A percentile compares a stretch with the other conserved stretches of the same genome.
phyloP scores from a whole-genome alignment of 2,797 vertebrate species.

The Potorous gilbertii region DNA sequence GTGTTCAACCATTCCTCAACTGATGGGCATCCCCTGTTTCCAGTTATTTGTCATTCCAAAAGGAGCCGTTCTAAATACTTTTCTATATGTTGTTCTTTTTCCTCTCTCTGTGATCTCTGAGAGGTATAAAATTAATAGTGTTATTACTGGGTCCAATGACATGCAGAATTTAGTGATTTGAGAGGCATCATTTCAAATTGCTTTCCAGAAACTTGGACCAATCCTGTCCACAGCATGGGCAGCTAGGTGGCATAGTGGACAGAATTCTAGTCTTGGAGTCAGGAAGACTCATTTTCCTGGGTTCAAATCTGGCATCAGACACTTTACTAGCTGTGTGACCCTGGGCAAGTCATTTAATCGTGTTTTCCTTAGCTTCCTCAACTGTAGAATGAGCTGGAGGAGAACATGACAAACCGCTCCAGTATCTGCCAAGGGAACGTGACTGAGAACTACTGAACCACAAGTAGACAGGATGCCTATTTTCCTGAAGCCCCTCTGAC shows the following conservation, averaged over 20 bases:
- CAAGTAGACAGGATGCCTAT: neutral
- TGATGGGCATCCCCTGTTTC: neutral
- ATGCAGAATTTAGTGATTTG: neutral
- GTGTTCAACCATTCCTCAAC: neutral
- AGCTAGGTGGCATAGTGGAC: too few species aligned
- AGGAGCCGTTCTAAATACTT: neutral
- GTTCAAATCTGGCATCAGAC: neutral
- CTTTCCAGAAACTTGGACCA: neutral
- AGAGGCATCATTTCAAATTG: neutral
- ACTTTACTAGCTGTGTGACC: neutral
- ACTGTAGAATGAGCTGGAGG: neutral
- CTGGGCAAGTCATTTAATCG: neutral
- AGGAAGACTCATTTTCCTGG: neutral
- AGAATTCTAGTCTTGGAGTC: too few species aligned
- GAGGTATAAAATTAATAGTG: neutral
- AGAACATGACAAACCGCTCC: neutral
- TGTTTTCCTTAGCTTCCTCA: neutral
- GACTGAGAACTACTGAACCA: neutral
- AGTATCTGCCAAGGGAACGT: neutral
- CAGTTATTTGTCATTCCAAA: neutral
- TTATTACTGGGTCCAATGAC: neutral
- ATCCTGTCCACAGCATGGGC: neutral
- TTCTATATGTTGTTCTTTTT: neutral
- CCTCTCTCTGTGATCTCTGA: neutral
- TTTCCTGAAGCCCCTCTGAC: neutral